These are phyloP conservation scores for Dichetophora obliterata DNA, from an alignment of 2,888 invertebrate genomes.

Conservation along the genomic window DNA sequence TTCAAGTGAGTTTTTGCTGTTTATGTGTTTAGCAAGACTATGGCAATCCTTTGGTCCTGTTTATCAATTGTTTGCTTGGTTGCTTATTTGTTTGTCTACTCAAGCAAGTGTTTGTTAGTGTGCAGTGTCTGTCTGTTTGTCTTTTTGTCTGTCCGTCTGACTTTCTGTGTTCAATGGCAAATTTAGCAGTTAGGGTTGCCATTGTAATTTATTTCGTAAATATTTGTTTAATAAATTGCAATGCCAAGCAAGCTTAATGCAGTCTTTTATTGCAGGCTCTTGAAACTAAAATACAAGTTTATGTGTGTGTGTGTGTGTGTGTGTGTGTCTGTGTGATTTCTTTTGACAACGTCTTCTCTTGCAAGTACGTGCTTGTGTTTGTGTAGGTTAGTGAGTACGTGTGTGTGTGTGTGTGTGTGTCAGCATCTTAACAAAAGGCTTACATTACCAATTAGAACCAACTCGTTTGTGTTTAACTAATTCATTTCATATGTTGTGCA, in stretches of 20 bases:
- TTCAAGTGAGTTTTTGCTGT: background rate
- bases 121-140: background rate
- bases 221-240: slow-evolving; percentile 38
- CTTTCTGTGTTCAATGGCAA: slow-evolving; percentile 19
- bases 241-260: slow-evolving; percentile 7
- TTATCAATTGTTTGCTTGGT: background rate
- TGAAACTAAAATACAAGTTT: background rate
- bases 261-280: slow-evolving; percentile 3
- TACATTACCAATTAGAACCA: slow-evolving; percentile 26
- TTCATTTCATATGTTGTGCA: slow-evolving; percentile 6
- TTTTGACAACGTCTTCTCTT: background rate
- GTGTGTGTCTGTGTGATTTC: background rate
- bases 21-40: background rate
- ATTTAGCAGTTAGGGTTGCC: slow-evolving; percentile 13
- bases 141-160: background rate
- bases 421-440: slow-evolving; percentile 17
- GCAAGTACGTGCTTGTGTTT: too few species aligned
- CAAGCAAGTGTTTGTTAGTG: background rate
- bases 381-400: background rate
- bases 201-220: slow-evolving; percentile 31
- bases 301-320: slow-evolving; percentile 13
- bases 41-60: too few species aligned
- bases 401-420: background rate
- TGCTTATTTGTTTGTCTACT: background rate
- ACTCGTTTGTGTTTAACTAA: slow-evolving; percentile 11